Percentiles rank a stretch among this genome's conserved stretches.
Evolutionary conservation across 2,113 vertebrate species (phyloP).

Genomic region (Pampusana beccarii): DNA sequence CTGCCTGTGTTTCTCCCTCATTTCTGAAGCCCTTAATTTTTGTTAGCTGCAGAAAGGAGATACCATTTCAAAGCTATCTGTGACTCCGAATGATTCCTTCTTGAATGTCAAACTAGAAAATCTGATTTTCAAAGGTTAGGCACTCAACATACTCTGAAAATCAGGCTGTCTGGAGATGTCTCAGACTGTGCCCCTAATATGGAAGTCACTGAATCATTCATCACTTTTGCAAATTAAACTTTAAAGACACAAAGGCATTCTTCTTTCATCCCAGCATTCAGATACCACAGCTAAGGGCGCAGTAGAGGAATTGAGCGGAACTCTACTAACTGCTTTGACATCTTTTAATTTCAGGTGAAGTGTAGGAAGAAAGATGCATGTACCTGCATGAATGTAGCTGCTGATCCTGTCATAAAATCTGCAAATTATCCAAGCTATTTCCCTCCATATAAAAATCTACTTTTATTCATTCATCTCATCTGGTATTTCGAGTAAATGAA

Average conservation of each 20-base stretch:
- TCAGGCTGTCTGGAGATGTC: neutral
- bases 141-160: neutral
- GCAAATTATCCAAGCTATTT: neutral
- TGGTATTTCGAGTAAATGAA: neutral
- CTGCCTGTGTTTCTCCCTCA: neutral
- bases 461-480: neutral
- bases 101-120: neutral
- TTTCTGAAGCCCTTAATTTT: neutral
- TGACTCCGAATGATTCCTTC: neutral
- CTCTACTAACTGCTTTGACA: neutral
- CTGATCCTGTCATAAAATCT: conserved; percentile 3
- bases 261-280: conserved; percentile 1
- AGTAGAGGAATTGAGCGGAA: neutral
- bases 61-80: neutral
- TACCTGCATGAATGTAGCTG: conserved; percentile 12
- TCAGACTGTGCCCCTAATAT: neutral
- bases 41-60: neutral
- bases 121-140: neutral
- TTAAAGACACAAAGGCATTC: neutral
- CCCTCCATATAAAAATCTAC: neutral
- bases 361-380: conserved; percentile 12
- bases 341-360: conserved; percentile 28
- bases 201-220: conserved; percentile 28
- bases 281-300: neutral
- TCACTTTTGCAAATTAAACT: conserved; percentile 40